Percentiles rank a stretch among this genome's conserved stretches.
These are phyloP conservation scores for Copsychus sechellarum DNA, from an alignment of 2,113 vertebrate species.

Conservation along the genomic window DNA sequence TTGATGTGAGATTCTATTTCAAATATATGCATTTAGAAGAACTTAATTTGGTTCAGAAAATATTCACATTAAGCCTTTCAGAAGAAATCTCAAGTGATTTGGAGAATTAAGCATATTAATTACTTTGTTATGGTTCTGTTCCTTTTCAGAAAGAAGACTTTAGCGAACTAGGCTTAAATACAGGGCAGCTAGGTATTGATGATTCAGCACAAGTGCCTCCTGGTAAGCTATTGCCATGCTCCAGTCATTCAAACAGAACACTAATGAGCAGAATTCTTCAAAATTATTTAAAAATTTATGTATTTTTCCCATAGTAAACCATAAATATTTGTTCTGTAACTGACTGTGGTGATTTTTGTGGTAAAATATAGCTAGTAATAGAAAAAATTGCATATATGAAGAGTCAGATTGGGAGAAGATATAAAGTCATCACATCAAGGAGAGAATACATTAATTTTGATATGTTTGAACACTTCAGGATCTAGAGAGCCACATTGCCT, in stretches of 20 bases:
- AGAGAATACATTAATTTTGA: background rate
- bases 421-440: background rate
- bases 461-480: background rate
- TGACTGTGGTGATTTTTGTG: background rate
- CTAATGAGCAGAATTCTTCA: background rate
- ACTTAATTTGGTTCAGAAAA: background rate
- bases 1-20: background rate
- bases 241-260: background rate
- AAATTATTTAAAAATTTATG: background rate
- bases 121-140: slow-evolving; percentile 12
- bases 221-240: slow-evolving; percentile 76
- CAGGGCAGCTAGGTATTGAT: slow-evolving; percentile 91
- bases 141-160: slow-evolving; percentile 85
- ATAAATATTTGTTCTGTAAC: background rate
- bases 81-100: background rate
- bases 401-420: background rate
- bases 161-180: slow-evolving; percentile 84
- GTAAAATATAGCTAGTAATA: background rate
- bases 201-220: slow-evolving; percentile 89
- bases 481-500: background rate
- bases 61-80: background rate
- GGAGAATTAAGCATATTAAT: background rate
- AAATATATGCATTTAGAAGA: background rate
- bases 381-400: background rate
- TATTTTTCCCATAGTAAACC: background rate